A percentile compares a stretch with the other conserved stretches of the same genome.
Evolutionary conservation across 2,113 vertebrate species (phyloP).

Genomic region (Acrocephalus arundinaceus): DNA sequence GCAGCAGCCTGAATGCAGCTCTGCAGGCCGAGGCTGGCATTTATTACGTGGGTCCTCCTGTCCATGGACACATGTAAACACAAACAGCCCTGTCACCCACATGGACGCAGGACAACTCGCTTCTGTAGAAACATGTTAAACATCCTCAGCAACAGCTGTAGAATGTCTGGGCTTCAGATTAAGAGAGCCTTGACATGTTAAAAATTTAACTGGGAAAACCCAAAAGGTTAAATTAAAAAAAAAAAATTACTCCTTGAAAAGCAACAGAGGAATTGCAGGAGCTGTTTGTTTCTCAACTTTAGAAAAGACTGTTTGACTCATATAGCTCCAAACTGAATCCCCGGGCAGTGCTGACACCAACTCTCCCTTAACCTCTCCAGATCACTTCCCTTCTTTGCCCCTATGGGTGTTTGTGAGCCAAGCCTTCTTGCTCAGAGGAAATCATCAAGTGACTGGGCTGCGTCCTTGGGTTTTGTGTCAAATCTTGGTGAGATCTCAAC

Average conservation of each 20-base stretch:
- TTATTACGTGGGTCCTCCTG: not conserved
- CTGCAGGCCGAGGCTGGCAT: not conserved
- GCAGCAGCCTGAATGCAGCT: not conserved
- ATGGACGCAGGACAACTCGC: accelerated
- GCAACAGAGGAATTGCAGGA: not conserved
- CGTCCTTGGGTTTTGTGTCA: not conserved
- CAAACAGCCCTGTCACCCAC: not conserved
- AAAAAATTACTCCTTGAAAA: not conserved
- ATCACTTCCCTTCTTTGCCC: not conserved
- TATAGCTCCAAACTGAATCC: not conserved
- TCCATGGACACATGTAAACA: not conserved
- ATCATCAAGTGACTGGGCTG: not conserved
- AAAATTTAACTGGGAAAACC: not conserved
- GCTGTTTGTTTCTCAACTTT: not conserved
- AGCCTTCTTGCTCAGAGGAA: not conserved
- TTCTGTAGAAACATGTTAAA: not conserved
- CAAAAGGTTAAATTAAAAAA: not conserved
- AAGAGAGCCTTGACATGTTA: not conserved
- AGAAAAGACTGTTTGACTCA: not conserved
- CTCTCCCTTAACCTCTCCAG: not conserved
- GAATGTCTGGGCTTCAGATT: not conserved
- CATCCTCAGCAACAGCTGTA: not conserved
- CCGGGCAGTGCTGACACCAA: not conserved
- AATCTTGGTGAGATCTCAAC: not conserved
- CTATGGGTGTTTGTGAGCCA: not conserved